Percentiles rank a stretch among this genome's conserved stretches.
phyloP scores from a whole-genome alignment of 2,888 invertebrate genomes.

The Sipha maydis region DNA sequence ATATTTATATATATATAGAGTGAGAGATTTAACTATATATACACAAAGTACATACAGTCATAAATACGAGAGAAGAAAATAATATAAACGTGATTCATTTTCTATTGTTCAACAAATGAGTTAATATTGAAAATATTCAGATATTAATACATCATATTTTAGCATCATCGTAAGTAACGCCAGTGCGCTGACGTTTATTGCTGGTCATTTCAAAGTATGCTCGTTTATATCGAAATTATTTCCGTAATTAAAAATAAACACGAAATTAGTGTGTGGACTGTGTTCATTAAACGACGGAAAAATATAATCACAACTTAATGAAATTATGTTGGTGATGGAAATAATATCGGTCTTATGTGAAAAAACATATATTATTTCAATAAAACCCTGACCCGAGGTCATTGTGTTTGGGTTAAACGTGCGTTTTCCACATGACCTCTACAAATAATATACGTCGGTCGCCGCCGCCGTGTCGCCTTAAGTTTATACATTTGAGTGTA shows the following conservation, averaged over 20 bases:
- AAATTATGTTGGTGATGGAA: background rate
- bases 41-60: background rate
- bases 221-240: background rate
- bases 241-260: background rate
- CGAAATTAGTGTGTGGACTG: background rate
- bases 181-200: background rate
- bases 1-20: background rate
- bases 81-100: slow-evolving; percentile 44
- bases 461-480: background rate
- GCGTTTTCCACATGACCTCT: slow-evolving; percentile 36
- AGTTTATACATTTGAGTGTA: slow-evolving; percentile 2
- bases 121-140: slow-evolving; percentile 42
- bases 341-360: background rate
- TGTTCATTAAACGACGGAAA: background rate
- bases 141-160: slow-evolving; percentile 25
- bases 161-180: background rate
- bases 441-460: background rate
- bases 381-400: slow-evolving; percentile 49
- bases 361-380: slow-evolving; percentile 16
- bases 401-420: slow-evolving; percentile 41
- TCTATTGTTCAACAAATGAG: slow-evolving; percentile 36
- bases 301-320: background rate
- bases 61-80: slow-evolving; percentile 17
- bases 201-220: background rate
- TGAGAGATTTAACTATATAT: too few species aligned